Evolutionary conservation across 2,888 invertebrate species (phyloP), one percentile per base, ranked within the genome.

Genomic region (Hypomecis punctinalis): DNA sequence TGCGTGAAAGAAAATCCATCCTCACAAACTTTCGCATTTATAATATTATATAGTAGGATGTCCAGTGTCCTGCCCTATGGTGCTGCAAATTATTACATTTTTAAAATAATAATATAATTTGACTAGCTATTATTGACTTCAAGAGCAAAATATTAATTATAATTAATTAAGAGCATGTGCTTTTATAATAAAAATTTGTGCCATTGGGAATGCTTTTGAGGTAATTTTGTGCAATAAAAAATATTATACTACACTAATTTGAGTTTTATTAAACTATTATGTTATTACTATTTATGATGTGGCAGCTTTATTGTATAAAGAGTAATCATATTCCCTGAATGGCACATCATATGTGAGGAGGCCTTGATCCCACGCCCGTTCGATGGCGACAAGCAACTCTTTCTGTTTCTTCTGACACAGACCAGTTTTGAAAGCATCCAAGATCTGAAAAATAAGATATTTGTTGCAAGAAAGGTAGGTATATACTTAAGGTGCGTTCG

Each of bases 311-410:
- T 83, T 82, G 62, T 97, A 98, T 70, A 97, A 95, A 10, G 94
- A 94, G 85, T 98, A 98, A 89, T 98, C 94, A 86, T 97, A 98
- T 73, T 95, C 87, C 78, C 97, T 94, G 81, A 96, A 95, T 2
- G 98, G 98, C 1, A 98, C 96, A 85, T 98, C 97, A 88, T 95
- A 98, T 5, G 96, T 95, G 9, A 98, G 84, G 0, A 94, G 89
- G 10, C 98, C 99, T 75, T 94, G 94, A 83, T 98, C 97, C 89
- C 95, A 95, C 0, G 99, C 98, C 79, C 95, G 94, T 76, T 95
- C 94, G 60, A 98, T 94, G 4, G 96, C 96, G 40, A 98, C 94
- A 52, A 95, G 77, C n/a, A 99, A 89, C 74, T 96, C 93, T 64
- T 95, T 93, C 70, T 98, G 96, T 79, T 95, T 95, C 69, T 93